These are phyloP conservation scores for Ceryle rudis DNA, from an alignment of 2,797 vertebrate genomes.

Conservation along the genomic window DNA sequence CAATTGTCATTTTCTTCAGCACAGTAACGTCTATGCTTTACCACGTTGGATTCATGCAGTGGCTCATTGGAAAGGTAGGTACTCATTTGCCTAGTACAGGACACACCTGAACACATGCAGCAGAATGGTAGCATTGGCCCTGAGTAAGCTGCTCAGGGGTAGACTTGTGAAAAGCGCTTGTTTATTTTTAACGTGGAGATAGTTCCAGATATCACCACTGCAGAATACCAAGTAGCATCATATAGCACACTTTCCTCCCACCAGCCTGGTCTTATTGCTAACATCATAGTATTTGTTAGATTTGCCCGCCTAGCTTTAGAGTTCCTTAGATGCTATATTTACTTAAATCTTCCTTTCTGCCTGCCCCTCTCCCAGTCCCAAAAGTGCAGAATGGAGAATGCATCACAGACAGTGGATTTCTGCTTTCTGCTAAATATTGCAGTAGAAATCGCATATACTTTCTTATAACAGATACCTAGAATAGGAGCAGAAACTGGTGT, in stretches of 20 bases:
- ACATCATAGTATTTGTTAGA: not conserved
- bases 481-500: not conserved
- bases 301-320: not conserved
- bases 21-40: slow-evolving; percentile 87
- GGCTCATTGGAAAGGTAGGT: slow-evolving; percentile 87
- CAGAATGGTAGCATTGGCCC: not conserved
- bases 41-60: slow-evolving; percentile 86
- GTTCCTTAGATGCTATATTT: not conserved
- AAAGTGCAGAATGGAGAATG: not conserved
- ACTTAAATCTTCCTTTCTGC: not conserved
- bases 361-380: not conserved
- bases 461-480: not conserved
- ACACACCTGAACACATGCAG: not conserved
- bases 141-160: not conserved
- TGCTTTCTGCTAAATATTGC: not conserved
- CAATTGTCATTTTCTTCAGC: slow-evolving; percentile 88
- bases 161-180: not conserved
- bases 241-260: not conserved
- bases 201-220: not conserved
- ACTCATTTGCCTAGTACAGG: not conserved
- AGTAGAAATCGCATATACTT: not conserved
- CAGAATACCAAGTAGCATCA: not conserved
- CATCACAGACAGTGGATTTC: not conserved
- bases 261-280: not conserved
- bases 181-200: not conserved